These are phyloP conservation scores for Tanytarsus gracilentus DNA, from an alignment of 2,888 invertebrate genomes.

Conservation along the genomic window DNA sequence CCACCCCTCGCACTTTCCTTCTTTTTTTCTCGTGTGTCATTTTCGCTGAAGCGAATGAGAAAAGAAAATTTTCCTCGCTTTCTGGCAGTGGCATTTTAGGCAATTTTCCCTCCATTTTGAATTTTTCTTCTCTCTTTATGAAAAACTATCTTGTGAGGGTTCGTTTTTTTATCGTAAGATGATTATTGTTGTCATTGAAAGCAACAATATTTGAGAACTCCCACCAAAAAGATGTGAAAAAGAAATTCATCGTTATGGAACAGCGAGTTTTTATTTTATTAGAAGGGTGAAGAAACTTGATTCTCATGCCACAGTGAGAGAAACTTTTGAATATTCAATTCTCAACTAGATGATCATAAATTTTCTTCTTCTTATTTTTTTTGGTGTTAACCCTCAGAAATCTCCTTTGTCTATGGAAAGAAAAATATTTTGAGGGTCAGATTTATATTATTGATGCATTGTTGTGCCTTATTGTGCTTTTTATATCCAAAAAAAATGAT, in stretches of 20 bases:
- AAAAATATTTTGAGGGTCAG: conserved; percentile 18
- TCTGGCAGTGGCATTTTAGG: conserved; percentile 21
- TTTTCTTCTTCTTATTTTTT: not conserved
- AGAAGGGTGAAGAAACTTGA: not conserved
- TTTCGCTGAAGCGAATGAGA: not conserved
- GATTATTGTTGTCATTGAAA: not conserved
- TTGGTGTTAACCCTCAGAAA: not conserved
- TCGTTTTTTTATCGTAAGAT: not conserved
- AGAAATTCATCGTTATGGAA: conserved; percentile 20
- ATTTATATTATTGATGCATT: conserved; percentile 2
- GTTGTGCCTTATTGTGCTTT: conserved; percentile 20
- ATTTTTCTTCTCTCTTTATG: not conserved
- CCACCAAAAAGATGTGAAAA: conserved; percentile 2
- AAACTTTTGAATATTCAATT: not conserved
- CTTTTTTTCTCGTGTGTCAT: conserved; percentile 13
- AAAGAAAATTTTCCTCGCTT: not conserved
- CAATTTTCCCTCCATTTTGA: conserved; percentile 20
- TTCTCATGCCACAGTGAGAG: not conserved
- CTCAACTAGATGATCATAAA: not conserved
- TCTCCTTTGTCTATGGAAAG: not conserved
- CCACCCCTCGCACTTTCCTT: no score
- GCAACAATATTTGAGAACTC: not conserved
- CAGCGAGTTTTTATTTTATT: not conserved
- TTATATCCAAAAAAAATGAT: conserved; percentile 13
- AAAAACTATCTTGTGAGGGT: conserved; percentile 16